Base-by-base conservation (phyloP, 2,797 vertebrate genomes). In the Acanthiza pusilla region DNA sequence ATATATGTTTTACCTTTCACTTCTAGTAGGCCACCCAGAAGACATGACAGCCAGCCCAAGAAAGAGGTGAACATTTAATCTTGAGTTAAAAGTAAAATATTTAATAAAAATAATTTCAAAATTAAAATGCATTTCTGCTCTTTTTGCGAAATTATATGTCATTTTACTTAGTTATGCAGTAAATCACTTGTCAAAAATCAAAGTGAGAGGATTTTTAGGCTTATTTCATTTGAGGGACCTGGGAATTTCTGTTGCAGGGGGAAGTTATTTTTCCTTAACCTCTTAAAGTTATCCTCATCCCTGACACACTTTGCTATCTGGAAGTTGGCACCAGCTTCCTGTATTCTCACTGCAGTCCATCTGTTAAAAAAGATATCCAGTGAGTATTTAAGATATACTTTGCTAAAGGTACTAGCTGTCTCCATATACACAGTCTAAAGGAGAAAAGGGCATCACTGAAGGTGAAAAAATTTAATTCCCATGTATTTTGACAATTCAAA, bases 311-410 rank as follows among this genome's bases (percentile, higher is more conserved):
- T 85, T 78, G 27, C 34, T 86, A 40, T 36, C 13, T 57, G 62
- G 30, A 34, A 88, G 18, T 13, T 92, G 90, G 73, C 66, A 95
- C 19, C 55, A 76, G 19, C 27, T 83, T 50, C 36, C 45, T 50
- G n/a, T 50, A 48, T 36, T n/a, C 65, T 76, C 60, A 55, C 77
- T 78, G 92, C 92, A 85, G 96, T 95, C 98, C 98, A 98, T 98
- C 98, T 98, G 98, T 98, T 98, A 95, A 87, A 97, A 97, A 94
- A 97, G 94, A 96, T 91, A 94, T 96, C 95, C 95, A 94, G 97
- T 94, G 94, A 97, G 94, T 53, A n/a, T 81, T 77, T 78, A 63
- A 89, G 83, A 85, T 43, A 47, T 2, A 18, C 27, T 70, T 93
- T 93, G 71, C 51, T 76, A 86, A 55, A 77, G 51, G 80, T 93